Base-by-base conservation (phyloP, 2,888 invertebrate genomes). In the Macaria notata region DNA sequence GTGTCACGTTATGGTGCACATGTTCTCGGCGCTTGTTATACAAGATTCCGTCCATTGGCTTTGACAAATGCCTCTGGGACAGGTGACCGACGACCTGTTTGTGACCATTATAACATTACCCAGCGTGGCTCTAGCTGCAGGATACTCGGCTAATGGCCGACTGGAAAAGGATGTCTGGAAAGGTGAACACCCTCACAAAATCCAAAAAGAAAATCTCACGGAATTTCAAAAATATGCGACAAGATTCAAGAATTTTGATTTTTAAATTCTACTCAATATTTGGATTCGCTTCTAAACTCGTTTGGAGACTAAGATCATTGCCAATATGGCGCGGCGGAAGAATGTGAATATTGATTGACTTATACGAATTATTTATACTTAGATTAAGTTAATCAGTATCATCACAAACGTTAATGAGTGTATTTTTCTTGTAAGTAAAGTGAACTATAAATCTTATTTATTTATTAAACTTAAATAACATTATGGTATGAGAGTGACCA, bases 41-140 rank as follows among this genome's bases (percentile, higher is more conserved):
- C 55, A 59, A 59, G 47, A 49, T 62, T 49, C 45, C 54, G 31
- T 56, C 19, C 31, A 53, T 49, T 62, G 46, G 53, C 45, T 50
- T 45, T 56, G 59, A 61, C 49, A 45, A 55, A 57, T 61, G 54
- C 46, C 47, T 53, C 19, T 46, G 42, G 45, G 58, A 50, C 60
- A 63, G 56, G 63, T 62, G 63, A 57, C 31, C 48, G 49, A 44
- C 55, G 49, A 65, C 63, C 55, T 49, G 62, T 64, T 61, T 57
- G 41, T 54, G 45, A 50, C 54, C 46, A 46, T 61, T 59, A 57
- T 59, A 51, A 58, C 59, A 61, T 50, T 52, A 38, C 42, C 45
- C 52, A 49, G 45, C 33, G 31, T 44, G 39, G 9, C 45, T 49
- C 31, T 41, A 30, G 8, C 9, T 33, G 4, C 41, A 29, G 49